These are phyloP conservation scores for Automeris io DNA, from an alignment of 2,888 invertebrate genomes.

Conservation along the genomic window DNA sequence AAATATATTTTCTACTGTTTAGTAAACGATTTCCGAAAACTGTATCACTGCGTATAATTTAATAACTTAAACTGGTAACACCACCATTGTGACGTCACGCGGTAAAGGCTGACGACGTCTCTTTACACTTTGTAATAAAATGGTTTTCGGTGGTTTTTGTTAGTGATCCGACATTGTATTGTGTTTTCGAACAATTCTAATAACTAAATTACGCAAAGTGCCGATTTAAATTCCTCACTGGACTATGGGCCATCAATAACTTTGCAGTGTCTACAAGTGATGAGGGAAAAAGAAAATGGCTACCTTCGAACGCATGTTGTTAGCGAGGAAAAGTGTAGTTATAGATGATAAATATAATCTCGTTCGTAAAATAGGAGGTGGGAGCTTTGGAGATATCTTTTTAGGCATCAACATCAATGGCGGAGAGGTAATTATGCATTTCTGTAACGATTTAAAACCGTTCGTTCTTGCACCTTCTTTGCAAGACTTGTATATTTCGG, in stretches of 20 bases:
- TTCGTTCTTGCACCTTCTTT: constrained; percentile 20
- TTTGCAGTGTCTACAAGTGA: constrained; percentile 62
- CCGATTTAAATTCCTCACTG: constrained; percentile 50
- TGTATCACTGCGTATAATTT: constrained; percentile 13
- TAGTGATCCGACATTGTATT: constrained; percentile 50
- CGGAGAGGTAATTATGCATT: constrained; percentile 84
- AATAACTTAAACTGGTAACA: constrained; percentile 36
- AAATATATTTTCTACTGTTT: too few species aligned
- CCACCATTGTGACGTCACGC: constrained; percentile 70
- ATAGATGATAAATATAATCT: constrained; percentile 95
- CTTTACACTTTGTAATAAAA: constrained; percentile 55
- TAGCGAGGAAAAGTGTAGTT: constrained; percentile 55
- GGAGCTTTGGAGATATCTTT: constrained; percentile 99
- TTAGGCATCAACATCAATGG: constrained; percentile 93
- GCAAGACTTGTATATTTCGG: constrained; percentile 51
- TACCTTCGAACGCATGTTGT: constrained; percentile 68
- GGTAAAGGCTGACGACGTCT: constrained; percentile 63
- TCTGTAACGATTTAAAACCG: constrained; percentile 7
- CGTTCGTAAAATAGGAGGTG: constrained; percentile 98
- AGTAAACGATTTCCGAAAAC: too few species aligned
- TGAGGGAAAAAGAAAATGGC: constrained; percentile 71
- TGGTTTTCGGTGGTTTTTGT: constrained; percentile 52
- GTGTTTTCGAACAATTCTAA: constrained; percentile 44
- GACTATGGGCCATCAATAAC: constrained; percentile 55
- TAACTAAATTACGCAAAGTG: constrained; percentile 51